These are phyloP conservation scores for Paracanthobrama guichenoti DNA, from an alignment of 2,113 vertebrate species.

Conservation along the genomic window DNA sequence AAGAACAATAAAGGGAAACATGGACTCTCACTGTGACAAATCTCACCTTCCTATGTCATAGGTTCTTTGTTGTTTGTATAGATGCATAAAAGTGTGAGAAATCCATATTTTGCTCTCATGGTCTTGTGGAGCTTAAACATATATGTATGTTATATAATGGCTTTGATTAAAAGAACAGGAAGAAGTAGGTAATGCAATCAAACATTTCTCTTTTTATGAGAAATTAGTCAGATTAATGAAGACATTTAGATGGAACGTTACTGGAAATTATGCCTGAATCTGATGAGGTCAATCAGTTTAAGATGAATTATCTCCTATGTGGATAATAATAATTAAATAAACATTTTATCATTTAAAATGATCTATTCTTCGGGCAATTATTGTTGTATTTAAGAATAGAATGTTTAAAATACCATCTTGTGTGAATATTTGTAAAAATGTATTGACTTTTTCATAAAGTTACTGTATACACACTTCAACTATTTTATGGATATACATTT, in stretches of 20 bases:
- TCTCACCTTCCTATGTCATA: slow-evolving; percentile 47
- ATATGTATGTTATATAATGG: slow-evolving; percentile 14
- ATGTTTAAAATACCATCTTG: background rate
- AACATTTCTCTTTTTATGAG: slow-evolving; percentile 28
- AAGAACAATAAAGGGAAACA: slow-evolving; percentile 33
- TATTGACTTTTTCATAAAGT: slow-evolving; percentile 5
- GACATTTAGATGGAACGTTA: background rate
- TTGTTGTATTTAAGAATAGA: background rate
- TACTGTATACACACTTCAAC: background rate
- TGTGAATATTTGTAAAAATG: background rate
- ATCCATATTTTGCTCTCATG: slow-evolving; percentile 44
- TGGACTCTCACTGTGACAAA: slow-evolving; percentile 30
- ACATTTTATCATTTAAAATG: slow-evolving; percentile 11
- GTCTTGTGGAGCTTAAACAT: slow-evolving; percentile 40
- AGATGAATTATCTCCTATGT: background rate
- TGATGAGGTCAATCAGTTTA: background rate
- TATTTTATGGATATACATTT: background rate
- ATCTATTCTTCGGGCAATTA: background rate
- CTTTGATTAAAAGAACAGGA: slow-evolving; percentile 3
- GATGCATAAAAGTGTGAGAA: slow-evolving; percentile 46
- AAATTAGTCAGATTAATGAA: slow-evolving; percentile 8
- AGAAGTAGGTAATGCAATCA: background rate
- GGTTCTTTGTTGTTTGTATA: slow-evolving; percentile 56
- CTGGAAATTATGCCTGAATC: slow-evolving; percentile 15
- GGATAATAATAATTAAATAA: slow-evolving; percentile 15